phyloP scores from a whole-genome alignment of 2,797 vertebrate species.

The Pipistrellus pygmaeus region DNA sequence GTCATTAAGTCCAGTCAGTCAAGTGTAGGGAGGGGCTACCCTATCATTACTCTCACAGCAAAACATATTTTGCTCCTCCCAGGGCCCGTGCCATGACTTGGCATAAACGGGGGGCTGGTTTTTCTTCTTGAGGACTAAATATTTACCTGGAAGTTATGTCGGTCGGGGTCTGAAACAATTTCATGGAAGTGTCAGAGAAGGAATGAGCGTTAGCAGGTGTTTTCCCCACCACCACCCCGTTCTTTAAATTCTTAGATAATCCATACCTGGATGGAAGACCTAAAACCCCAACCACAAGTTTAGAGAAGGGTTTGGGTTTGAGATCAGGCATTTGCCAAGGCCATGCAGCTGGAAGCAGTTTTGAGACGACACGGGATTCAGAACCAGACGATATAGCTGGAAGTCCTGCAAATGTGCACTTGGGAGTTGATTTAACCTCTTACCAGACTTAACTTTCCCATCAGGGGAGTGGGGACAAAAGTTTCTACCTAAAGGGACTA shows the following conservation, averaged over 20 bases:
- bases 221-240: neutral
- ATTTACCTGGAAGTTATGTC: slow-evolving; percentile 56
- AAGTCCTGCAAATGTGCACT: neutral
- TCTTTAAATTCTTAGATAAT: slow-evolving; percentile 14
- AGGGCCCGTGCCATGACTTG: slow-evolving; percentile 68
- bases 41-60: slow-evolving; percentile 75
- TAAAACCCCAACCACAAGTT: neutral
- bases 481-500: neutral
- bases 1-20: slow-evolving; percentile 51
- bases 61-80: slow-evolving; percentile 75
- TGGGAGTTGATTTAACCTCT: neutral
- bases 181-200: neutral
- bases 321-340: neutral
- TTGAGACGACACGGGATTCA: neutral
- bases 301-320: neutral
- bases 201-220: neutral
- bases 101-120: slow-evolving; percentile 65
- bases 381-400: neutral
- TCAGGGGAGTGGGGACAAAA: neutral
- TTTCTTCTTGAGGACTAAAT: slow-evolving; percentile 65
- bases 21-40: slow-evolving; percentile 67
- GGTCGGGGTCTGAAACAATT: slow-evolving; percentile 31
- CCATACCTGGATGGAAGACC: neutral
- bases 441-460: neutral
- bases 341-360: neutral